These are phyloP conservation scores for Phymastichus coffea DNA, from an alignment of 1,140 invertebrate species.

Conservation along the genomic window DNA sequence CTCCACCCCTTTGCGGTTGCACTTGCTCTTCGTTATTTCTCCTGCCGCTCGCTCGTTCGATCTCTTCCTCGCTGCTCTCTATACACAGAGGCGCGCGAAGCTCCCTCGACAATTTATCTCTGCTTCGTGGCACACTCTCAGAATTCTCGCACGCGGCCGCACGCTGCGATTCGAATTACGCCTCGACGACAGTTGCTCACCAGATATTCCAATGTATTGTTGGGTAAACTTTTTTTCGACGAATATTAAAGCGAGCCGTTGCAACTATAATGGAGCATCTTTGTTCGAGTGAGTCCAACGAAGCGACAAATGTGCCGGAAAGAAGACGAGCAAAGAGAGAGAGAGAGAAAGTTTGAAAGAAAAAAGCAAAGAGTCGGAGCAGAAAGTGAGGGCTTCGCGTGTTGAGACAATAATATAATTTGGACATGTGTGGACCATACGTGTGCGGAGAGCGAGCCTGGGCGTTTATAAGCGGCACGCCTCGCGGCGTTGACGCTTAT, in stretches of 20 bases:
- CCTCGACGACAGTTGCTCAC: too few relatives aligned
- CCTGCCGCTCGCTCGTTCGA: neutral
- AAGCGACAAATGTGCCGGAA: too few relatives aligned
- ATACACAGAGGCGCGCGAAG: neutral
- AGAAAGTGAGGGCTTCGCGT: neutral
- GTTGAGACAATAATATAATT: constrained; percentile 51
- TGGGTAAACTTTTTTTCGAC: too few relatives aligned
- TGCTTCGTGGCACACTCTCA: neutral
- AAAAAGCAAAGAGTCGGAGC: too few relatives aligned
- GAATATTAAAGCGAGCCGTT: too few relatives aligned
- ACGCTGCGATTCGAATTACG: neutral
- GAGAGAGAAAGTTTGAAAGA: too few relatives aligned
- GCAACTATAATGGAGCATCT: too few relatives aligned
- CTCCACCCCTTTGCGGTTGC: constrained; percentile 32
- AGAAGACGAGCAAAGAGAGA: constrained; percentile 9
- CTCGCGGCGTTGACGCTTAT: too few relatives aligned
- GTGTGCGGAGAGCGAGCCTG: constrained; percentile 30
- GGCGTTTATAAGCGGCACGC: too few relatives aligned
- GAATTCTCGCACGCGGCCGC: neutral
- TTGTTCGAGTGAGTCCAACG: neutral
- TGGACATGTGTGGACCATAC: constrained; percentile 51
- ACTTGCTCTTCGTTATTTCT: constrained; percentile 38
- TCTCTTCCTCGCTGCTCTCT: neutral
- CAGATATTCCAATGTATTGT: too few relatives aligned
- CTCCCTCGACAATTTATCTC: constrained; percentile 2